Conservation (phyloP, 2,888 invertebrate genomes). For the Cataglyphis rosenhaueri region DNA sequence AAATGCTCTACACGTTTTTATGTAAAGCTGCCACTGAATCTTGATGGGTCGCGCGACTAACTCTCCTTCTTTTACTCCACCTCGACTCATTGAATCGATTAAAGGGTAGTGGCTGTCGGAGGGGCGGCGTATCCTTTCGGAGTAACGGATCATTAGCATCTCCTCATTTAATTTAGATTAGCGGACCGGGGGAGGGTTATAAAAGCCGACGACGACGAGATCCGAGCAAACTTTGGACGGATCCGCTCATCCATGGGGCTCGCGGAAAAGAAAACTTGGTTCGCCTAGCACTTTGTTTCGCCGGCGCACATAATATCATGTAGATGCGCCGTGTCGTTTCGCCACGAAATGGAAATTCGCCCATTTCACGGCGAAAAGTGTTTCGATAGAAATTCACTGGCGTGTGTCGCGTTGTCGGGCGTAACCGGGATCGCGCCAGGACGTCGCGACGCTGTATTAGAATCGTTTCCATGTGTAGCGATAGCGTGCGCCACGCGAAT, state of each 20-base stretch:
- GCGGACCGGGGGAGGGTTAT: slow-evolving; percentile 64
- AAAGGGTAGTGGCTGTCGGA: slow-evolving; percentile 67
- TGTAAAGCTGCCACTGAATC: slow-evolving; percentile 68
- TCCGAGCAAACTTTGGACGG: slow-evolving; percentile 60
- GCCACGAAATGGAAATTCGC: slow-evolving; percentile 76
- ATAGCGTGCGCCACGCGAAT: slow-evolving; percentile 51
- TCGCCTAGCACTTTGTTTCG: slow-evolving; percentile 71
- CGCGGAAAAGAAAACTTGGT: slow-evolving; percentile 63
- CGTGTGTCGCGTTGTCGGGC: slow-evolving; percentile 62
- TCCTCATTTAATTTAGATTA: slow-evolving; percentile 80
- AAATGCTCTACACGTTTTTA: slow-evolving; percentile 73
- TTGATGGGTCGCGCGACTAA: slow-evolving; percentile 52
- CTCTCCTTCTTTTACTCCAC: slow-evolving; percentile 57
- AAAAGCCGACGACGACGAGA: slow-evolving; percentile 67
- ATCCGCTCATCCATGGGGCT: slow-evolving; percentile 10
- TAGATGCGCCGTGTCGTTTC: slow-evolving; percentile 70
- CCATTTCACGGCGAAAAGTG: slow-evolving; percentile 72
- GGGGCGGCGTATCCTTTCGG: slow-evolving; percentile 73
- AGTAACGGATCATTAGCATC: slow-evolving; percentile 80
- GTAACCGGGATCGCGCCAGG: slow-evolving; percentile 30
- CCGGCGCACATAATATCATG: slow-evolving; percentile 77
- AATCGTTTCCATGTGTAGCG: slow-evolving; percentile 48
- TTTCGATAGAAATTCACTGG: slow-evolving; percentile 73
- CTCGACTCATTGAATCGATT: slow-evolving; percentile 72
- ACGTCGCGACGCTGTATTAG: slow-evolving; percentile 42